Percentiles rank a stretch among this genome's conserved stretches.
phyloP scores from a whole-genome alignment of 2,113 vertebrate genomes.

The Ranitomeya imitator region DNA sequence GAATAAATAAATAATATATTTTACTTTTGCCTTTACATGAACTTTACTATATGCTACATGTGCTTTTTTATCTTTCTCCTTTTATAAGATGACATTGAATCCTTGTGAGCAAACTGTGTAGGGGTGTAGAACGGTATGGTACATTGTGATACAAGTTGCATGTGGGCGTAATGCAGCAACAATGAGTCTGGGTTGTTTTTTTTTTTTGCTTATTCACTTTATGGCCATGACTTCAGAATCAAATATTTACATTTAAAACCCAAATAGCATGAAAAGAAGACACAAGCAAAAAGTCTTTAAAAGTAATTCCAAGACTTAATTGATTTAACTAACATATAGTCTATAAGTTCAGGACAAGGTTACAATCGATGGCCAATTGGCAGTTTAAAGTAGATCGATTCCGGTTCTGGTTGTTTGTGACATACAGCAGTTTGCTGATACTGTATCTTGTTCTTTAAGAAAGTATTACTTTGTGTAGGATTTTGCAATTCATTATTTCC shows the following conservation, averaged over 20 bases:
- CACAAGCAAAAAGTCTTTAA: background rate
- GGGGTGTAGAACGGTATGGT: background rate
- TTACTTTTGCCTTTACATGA: background rate
- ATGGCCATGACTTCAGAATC: background rate
- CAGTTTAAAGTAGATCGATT: background rate
- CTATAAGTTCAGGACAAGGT: background rate
- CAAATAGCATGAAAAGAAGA: background rate
- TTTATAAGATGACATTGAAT: background rate
- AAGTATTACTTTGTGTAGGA: background rate
- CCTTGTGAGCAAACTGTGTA: background rate
- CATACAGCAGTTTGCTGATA: background rate
- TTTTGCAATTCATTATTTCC: background rate
- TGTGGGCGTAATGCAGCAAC: background rate
- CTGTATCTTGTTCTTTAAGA: background rate
- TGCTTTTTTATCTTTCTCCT: background rate
- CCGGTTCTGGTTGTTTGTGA: background rate
- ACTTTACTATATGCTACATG: no score
- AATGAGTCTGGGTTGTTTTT: background rate
- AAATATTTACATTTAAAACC: background rate
- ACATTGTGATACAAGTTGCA: background rate
- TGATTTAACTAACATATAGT: background rate
- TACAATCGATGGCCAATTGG: background rate
- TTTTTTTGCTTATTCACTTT: background rate
- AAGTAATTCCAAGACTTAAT: background rate
- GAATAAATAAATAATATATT: background rate